These are phyloP conservation scores for Psylliodes chrysocephalus DNA, from an alignment of 2,888 invertebrate genomes.

Conservation along the genomic window DNA sequence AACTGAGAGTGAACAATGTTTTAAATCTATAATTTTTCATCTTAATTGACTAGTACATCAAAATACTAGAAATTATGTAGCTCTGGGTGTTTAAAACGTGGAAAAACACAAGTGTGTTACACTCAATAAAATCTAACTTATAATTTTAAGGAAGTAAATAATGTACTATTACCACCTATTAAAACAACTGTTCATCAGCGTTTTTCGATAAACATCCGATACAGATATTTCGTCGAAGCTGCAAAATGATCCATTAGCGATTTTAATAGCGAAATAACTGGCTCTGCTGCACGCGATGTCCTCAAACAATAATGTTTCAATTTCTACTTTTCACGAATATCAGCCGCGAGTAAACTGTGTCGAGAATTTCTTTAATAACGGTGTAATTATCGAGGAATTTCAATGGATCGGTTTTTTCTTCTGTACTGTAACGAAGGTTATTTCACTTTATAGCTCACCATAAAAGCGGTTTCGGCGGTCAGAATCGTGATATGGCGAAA, in stretches of 20 bases:
- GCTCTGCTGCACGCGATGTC: not conserved
- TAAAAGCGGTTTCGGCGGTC: not conserved
- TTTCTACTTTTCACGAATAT: slow-evolving; percentile 4
- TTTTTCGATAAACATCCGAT: too few relatives aligned
- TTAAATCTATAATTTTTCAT: too few relatives aligned
- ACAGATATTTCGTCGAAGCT: not conserved
- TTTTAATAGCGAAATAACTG: not conserved
- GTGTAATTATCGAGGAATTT: slow-evolving; percentile 5
- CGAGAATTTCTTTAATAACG: slow-evolving; percentile 10
- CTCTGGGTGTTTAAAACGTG: too few relatives aligned
- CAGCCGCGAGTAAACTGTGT: not conserved
- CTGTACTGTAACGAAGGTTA: not conserved
- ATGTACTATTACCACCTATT: too few relatives aligned
- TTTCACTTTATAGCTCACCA: not conserved
- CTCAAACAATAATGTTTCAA: slow-evolving; percentile 3
- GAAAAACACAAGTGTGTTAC: too few relatives aligned
- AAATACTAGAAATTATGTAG: too few relatives aligned
- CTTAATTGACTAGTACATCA: too few relatives aligned
- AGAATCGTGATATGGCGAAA: not conserved
- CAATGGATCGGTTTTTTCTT: not conserved
- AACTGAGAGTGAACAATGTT: too few relatives aligned
- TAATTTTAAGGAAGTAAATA: too few relatives aligned
- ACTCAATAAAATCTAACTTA: too few relatives aligned
- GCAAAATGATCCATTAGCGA: not conserved
- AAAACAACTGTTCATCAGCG: too few relatives aligned